These are phyloP conservation scores for Drosophila yooni DNA, from an alignment of 2,888 invertebrate species.

Conservation along the genomic window DNA sequence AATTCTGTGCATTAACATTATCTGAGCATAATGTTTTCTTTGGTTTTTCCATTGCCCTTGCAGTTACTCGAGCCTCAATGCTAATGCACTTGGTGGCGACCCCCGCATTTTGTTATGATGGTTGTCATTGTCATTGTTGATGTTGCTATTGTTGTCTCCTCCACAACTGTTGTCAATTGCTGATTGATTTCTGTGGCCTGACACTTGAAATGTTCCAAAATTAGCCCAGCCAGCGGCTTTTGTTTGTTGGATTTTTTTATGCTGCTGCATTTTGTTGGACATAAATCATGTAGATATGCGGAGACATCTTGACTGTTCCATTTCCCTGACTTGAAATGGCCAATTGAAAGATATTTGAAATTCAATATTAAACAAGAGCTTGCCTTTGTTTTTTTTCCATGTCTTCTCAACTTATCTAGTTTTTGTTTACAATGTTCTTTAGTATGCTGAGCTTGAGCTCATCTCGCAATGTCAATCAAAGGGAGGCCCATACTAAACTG, in stretches of 20 bases:
- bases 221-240: conserved; percentile 44
- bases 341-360: conserved; percentile 20
- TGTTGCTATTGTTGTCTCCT: conserved; percentile 31
- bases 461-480: background rate
- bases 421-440: background rate
- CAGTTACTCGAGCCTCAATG: conserved; percentile 36
- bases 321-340: conserved; percentile 4
- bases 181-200: conserved; percentile 71
- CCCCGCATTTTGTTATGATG: conserved; percentile 46
- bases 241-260: conserved; percentile 29
- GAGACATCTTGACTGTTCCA: conserved; percentile 5
- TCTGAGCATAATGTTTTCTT: conserved; percentile 31
- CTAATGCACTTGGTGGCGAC: conserved; percentile 52
- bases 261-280: conserved; percentile 39
- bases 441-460: background rate
- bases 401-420: too few relatives aligned
- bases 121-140: conserved; percentile 18
- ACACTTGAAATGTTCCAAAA: conserved; percentile 60
- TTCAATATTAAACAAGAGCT: conserved; percentile 8
- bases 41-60: conserved; percentile 5
- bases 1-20: conserved; percentile 62
- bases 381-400: background rate
- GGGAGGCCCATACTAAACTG: background rate
- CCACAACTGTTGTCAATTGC: conserved; percentile 67
- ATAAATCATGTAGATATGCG: conserved; percentile 33